These are phyloP conservation scores for Temnothorax rugatulus DNA, from an alignment of 2,888 invertebrate genomes.

Conservation along the genomic window DNA sequence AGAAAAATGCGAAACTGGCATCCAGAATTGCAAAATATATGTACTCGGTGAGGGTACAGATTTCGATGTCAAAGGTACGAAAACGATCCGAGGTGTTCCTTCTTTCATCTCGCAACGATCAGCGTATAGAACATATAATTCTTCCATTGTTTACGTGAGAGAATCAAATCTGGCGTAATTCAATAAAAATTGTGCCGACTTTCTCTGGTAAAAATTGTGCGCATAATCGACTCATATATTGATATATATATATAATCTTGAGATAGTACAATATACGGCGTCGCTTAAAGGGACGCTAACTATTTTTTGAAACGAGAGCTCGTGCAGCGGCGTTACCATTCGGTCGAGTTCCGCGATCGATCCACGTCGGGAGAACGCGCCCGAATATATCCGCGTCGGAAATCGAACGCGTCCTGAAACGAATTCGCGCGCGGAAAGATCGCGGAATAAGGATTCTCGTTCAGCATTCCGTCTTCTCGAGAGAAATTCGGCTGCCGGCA, in stretches of 20 bases:
- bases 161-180: neutral
- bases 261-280: neutral
- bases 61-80: neutral
- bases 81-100: neutral
- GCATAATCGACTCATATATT: neutral
- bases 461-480: neutral
- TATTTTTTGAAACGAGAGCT: conserved; percentile 2
- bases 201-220: neutral
- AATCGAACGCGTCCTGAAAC: conserved; percentile 22
- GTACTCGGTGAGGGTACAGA: neutral
- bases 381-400: neutral
- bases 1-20: neutral
- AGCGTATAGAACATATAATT: neutral
- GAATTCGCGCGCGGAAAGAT: conserved; percentile 11
- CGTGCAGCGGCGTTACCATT: neutral
- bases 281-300: conserved; percentile 14
- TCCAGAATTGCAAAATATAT: neutral
- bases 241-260: too few species aligned
- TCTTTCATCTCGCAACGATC: neutral
- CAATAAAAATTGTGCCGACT: neutral
- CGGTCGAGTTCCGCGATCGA: conserved; percentile 47
- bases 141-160: neutral
- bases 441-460: neutral
- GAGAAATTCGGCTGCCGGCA: neutral
- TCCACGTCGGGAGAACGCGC: neutral